Percentiles rank a stretch among this genome's conserved stretches.
Evolutionary conservation across 2,113 vertebrate species (phyloP).

Genomic region (Solea solea): DNA sequence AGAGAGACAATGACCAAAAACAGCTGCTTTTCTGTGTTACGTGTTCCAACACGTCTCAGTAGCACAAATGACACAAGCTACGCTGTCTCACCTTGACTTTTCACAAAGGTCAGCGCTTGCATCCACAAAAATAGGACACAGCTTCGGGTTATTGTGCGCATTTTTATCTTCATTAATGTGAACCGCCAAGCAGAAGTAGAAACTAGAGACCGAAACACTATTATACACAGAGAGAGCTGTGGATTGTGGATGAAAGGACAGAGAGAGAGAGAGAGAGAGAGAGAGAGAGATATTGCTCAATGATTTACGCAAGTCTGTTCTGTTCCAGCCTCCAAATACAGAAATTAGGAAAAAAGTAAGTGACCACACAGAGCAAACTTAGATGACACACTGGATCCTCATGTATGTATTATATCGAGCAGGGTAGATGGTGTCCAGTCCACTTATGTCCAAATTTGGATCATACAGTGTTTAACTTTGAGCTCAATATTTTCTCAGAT

Average conservation of each 20-base stretch:
- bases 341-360: neutral
- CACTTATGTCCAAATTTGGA: too few relatives aligned
- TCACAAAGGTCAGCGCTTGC: slow-evolving; percentile 45
- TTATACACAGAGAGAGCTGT: slow-evolving; percentile 13
- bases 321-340: slow-evolving; percentile 32
- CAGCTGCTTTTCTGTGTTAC: neutral
- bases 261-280: neutral
- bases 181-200: slow-evolving; percentile 20
- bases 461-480: too few relatives aligned
- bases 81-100: slow-evolving; percentile 52
- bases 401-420: neutral
- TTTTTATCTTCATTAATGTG: slow-evolving; percentile 45
- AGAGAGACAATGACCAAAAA: too few relatives aligned
- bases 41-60: neutral
- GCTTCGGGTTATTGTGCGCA: slow-evolving; percentile 29
- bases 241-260: neutral
- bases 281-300: slow-evolving; percentile 45
- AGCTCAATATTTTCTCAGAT: too few relatives aligned
- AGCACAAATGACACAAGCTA: rapidly evolving
- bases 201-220: slow-evolving; percentile 6
- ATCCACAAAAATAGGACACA: slow-evolving; percentile 53
- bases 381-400: too few relatives aligned
- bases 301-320: slow-evolving; percentile 42
- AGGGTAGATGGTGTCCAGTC: too few relatives aligned
- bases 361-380: neutral